Evolutionary conservation across 2,888 invertebrate genomes (phyloP).

Genomic region (Apamea epomidion): DNA sequence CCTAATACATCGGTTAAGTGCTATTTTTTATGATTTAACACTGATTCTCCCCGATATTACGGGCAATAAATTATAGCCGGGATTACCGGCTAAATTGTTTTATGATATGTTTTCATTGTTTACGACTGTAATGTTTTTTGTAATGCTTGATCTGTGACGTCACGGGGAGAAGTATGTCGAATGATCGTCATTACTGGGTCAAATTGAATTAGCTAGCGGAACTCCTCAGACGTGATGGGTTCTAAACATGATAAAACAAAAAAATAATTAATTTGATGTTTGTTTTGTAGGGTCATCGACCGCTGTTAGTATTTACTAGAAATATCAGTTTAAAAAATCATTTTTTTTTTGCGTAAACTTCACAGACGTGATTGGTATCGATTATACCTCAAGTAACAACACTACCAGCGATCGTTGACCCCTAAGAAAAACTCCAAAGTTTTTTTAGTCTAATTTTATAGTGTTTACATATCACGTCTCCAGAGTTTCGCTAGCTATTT

Average conservation of each 20-base stretch:
- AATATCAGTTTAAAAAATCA: no score
- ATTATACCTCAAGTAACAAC: not conserved
- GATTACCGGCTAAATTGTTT: constrained; percentile 88
- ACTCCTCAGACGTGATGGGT: not conserved
- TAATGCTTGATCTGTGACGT: constrained; percentile 67
- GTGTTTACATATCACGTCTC: not conserved
- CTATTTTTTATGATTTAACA: constrained; percentile 88
- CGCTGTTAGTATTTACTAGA: no score
- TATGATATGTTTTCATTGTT: constrained; percentile 85
- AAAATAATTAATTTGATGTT: not conserved
- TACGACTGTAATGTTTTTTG: constrained; percentile 67
- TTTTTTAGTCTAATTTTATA: not conserved
- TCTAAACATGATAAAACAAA: not conserved
- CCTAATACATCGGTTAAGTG: constrained; percentile 87
- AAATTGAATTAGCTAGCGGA: not conserved
- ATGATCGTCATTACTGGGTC: constrained; percentile 18
- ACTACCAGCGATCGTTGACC: not conserved
- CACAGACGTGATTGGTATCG: not conserved
- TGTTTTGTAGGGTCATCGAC: not conserved
- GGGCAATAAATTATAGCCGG: constrained; percentile 83
- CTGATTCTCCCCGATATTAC: constrained; percentile 86
- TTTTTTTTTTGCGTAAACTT: not conserved
- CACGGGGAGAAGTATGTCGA: constrained; percentile 35
- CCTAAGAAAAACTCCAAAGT: not conserved
- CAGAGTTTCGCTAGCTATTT: not conserved